A percentile compares a stretch with the other conserved stretches of the same genome.
These are phyloP conservation scores for Neotragus pygmaeus DNA, from an alignment of 2,113 vertebrate species.

Conservation along the genomic window DNA sequence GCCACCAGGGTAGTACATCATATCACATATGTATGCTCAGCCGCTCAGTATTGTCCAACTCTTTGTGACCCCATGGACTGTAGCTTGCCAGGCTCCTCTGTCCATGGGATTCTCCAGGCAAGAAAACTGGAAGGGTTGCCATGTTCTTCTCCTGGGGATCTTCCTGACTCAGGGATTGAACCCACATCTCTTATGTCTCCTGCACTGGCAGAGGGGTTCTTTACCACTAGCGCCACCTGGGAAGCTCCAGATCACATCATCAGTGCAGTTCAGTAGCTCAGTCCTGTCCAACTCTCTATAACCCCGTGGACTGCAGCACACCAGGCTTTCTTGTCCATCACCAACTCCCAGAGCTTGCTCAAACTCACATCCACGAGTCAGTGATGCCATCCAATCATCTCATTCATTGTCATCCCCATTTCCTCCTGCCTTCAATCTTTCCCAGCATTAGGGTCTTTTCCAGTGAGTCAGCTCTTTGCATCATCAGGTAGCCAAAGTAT, in stretches of 20 bases:
- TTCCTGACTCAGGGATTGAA: neutral
- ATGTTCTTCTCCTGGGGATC: neutral
- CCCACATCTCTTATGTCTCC: neutral
- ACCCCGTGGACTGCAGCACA: neutral
- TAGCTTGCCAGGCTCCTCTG: neutral
- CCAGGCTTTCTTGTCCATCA: neutral
- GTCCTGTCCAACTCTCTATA: neutral
- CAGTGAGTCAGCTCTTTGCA: too few relatives aligned
- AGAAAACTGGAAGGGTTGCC: neutral
- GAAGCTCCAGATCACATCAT: neutral
- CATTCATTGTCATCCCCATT: too few relatives aligned
- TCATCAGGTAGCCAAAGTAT: too few relatives aligned
- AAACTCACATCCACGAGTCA: neutral
- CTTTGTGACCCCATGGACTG: neutral
- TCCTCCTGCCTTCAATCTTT: too few relatives aligned
- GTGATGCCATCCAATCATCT: neutral
- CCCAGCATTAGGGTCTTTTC: too few relatives aligned
- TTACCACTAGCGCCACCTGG: neutral
- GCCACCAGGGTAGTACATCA: neutral
- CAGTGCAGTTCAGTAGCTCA: neutral
- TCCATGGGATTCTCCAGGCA: neutral
- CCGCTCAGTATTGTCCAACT: neutral
- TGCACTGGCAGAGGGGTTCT: neutral
- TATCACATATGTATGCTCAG: fast-evolving
- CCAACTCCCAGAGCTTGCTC: neutral